Percentiles rank a stretch among this genome's conserved stretches.
These are phyloP conservation scores for Tiphia femorata DNA, from an alignment of 2,888 invertebrate species.

Conservation along the genomic window DNA sequence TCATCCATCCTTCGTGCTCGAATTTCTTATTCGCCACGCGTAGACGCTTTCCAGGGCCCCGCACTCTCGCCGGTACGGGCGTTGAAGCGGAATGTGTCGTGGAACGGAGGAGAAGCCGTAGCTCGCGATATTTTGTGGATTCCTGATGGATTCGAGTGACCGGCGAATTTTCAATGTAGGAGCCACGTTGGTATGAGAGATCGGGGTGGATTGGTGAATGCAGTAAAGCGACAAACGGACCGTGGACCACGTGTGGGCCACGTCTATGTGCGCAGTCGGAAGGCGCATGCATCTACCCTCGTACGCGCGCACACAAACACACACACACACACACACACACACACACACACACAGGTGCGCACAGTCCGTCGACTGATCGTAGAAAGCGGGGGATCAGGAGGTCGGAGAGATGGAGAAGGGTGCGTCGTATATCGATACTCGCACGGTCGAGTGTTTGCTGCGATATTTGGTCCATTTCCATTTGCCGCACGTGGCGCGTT, in stretches of 20 bases:
- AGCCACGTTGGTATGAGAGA: slow-evolving; percentile 12
- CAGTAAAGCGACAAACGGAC: slow-evolving; percentile 43
- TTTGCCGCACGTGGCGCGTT: slow-evolving; percentile 67
- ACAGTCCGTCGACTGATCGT: slow-evolving; percentile 32
- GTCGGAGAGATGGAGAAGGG: slow-evolving; percentile 49
- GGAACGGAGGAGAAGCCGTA: slow-evolving; percentile 41
- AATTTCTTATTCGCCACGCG: background rate
- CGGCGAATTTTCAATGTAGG: slow-evolving; percentile 57
- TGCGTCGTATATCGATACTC: slow-evolving; percentile 64
- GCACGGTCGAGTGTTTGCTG: slow-evolving; percentile 63
- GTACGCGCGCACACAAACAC: no score
- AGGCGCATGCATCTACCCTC: no score
- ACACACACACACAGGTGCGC: slow-evolving; percentile 13
- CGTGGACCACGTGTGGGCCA: slow-evolving; percentile 13
- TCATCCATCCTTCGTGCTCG: background rate
- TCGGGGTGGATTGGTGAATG: slow-evolving; percentile 11
- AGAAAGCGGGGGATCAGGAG: slow-evolving; percentile 40
- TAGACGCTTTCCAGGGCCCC: no score
- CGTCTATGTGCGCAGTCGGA: slow-evolving; percentile 16
- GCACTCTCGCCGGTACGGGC: no score
- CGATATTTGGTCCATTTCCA: slow-evolving; percentile 68
- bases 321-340: no score
- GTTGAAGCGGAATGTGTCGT: no score
- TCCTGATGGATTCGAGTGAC: slow-evolving; percentile 60
- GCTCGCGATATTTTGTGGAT: slow-evolving; percentile 64